phyloP scores from a whole-genome alignment of 1,140 invertebrate species.

The Rhagoletis pomonella region DNA sequence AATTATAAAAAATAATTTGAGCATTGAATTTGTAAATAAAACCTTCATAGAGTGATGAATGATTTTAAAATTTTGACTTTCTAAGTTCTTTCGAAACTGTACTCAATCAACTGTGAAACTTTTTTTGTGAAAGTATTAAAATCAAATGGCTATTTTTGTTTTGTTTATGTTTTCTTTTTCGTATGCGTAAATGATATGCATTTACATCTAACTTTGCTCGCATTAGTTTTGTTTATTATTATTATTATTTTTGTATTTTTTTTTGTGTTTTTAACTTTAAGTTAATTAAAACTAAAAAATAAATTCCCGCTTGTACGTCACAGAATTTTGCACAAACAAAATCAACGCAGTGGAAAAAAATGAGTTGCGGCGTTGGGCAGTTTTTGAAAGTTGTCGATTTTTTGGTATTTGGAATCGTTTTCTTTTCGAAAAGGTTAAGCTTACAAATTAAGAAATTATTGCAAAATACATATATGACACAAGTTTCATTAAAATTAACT shows the following conservation, averaged over 20 bases:
- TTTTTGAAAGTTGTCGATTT: slow-evolving; percentile 9
- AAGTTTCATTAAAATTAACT: slow-evolving; percentile 40
- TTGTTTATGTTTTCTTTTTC: background rate
- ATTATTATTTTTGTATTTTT: background rate
- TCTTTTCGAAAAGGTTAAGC: slow-evolving; percentile 8
- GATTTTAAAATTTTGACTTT: too few species aligned
- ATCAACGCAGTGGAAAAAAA: background rate
- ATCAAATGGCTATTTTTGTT: background rate
- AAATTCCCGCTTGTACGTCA: slow-evolving; percentile 9
- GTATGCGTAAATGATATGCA: background rate
- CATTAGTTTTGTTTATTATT: background rate
- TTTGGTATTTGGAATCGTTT: slow-evolving; percentile 1
- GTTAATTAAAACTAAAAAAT: slow-evolving; percentile 27
- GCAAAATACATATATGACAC: slow-evolving; percentile 52
- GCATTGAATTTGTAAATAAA: slow-evolving; percentile 24
- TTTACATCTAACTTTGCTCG: background rate
- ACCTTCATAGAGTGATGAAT: background rate
- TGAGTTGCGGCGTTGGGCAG: background rate
- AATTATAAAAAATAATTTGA: slow-evolving; percentile 18
- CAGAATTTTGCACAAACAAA: background rate
- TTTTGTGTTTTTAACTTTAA: background rate
- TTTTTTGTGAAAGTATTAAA: too few species aligned
- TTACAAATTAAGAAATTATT: slow-evolving; percentile 47
- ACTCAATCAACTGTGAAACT: too few species aligned
- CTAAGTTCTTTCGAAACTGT: too few species aligned